Conservation (phyloP, 2,888 invertebrate genomes). For the Cantharis rustica region DNA sequence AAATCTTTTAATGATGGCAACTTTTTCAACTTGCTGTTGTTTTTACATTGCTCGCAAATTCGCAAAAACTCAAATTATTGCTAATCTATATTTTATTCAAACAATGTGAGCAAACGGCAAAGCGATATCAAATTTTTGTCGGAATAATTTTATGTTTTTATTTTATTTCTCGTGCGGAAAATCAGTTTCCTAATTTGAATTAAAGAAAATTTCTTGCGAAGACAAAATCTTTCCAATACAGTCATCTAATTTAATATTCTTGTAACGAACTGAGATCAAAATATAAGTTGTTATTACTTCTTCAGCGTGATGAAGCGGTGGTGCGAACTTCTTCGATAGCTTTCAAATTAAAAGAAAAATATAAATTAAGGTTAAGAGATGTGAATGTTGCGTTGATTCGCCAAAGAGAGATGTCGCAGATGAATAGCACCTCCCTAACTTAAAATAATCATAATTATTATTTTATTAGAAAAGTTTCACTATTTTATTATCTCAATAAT, state of each 20-base stretch:
- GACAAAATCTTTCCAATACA: background rate
- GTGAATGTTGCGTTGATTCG: too few relatives aligned
- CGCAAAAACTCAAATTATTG: background rate
- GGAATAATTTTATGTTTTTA: background rate
- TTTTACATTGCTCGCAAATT: background rate
- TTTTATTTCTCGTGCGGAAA: background rate
- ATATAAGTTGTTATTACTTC: too few relatives aligned
- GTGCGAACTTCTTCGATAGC: too few relatives aligned
- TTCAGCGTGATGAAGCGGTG: too few relatives aligned
- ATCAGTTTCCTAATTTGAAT: background rate
- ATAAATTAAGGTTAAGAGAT: too few relatives aligned
- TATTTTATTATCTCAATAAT: too few relatives aligned
- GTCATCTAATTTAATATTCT: background rate
- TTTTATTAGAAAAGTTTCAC: too few relatives aligned
- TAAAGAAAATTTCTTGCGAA: background rate
- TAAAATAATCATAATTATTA: too few relatives aligned
- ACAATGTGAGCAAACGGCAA: background rate
- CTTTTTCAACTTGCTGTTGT: background rate
- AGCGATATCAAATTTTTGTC: background rate
- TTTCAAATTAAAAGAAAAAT: too few relatives aligned
- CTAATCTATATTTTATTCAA: background rate
- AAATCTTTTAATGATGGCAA: slow-evolving; percentile 13
- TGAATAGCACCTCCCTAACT: too few relatives aligned
- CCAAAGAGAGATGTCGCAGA: too few relatives aligned
- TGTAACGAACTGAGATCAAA: too few relatives aligned